Evolutionary conservation across 2,888 invertebrate species (phyloP).

Genomic region (Caenorhabditis plicata): DNA sequence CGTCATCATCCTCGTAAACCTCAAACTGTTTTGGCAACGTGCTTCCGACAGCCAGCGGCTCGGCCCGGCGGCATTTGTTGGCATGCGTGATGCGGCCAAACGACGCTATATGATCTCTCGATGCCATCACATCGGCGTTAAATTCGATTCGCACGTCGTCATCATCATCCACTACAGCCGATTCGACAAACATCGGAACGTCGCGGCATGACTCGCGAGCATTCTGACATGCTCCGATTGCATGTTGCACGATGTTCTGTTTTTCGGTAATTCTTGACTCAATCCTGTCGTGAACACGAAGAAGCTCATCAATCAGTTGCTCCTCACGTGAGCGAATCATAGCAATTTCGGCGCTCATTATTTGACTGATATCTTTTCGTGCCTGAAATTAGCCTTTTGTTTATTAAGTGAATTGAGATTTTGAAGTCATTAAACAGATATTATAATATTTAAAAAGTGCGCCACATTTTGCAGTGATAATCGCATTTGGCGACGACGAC

Average conservation of each 20-base stretch:
- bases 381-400: no score
- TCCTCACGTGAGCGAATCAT: conserved; percentile 46
- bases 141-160: conserved; percentile 38
- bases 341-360: conserved; percentile 40
- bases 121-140: conserved; percentile 34
- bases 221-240: background rate
- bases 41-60: conserved; percentile 15
- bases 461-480: no score
- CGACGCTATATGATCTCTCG: conserved; percentile 24
- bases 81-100: conserved; percentile 32
- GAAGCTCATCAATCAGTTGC: conserved; percentile 41
- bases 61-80: conserved; percentile 12
- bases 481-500: no score
- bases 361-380: conserved; percentile 43
- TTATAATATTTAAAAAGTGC: no score
- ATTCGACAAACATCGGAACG: background rate
- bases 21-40: conserved; percentile 20
- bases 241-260: background rate
- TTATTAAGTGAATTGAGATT: no score
- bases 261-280: conserved; percentile 35
- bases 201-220: background rate
- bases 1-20: conserved; percentile 24
- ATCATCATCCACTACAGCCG: conserved; percentile 13
- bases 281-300: conserved; percentile 32
- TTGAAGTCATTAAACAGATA: no score